phyloP scores from a whole-genome alignment of 2,797 vertebrate species.

The Pelochelys cantorii region DNA sequence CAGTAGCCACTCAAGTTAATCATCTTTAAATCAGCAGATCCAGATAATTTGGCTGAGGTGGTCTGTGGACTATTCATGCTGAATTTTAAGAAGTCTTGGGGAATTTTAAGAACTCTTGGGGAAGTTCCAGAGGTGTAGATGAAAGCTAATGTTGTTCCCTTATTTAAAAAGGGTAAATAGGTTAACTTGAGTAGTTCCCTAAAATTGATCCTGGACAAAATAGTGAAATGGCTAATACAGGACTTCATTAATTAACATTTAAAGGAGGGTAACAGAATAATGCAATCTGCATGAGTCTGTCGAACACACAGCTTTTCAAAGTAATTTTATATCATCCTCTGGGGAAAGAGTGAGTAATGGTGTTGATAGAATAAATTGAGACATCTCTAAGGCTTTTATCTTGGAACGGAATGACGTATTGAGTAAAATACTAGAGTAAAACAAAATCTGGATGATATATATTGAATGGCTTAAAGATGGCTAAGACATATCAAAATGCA shows the following conservation, averaged over 20 bases:
- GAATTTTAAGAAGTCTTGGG: not conserved
- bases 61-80: not conserved
- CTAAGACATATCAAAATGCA: not conserved
- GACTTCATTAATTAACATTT: not conserved
- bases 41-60: not conserved
- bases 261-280: not conserved
- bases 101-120: not conserved
- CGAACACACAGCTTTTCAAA: not conserved
- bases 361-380: not conserved
- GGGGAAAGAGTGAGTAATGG: not conserved
- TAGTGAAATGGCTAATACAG: not conserved
- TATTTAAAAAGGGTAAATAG: not conserved
- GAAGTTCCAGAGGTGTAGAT: not conserved
- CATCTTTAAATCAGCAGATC: not conserved
- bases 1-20: not conserved
- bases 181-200: not conserved
- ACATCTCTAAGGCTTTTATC: not conserved
- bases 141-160: fast-evolving
- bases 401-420: not conserved
- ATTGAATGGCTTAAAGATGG: not conserved
- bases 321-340: not conserved
- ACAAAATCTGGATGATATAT: not conserved
- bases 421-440: not conserved
- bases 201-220: not conserved
- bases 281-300: not conserved